Evolutionary conservation across 1,140 invertebrate species (phyloP).

Genomic region (Spodoptera frugiperda): DNA sequence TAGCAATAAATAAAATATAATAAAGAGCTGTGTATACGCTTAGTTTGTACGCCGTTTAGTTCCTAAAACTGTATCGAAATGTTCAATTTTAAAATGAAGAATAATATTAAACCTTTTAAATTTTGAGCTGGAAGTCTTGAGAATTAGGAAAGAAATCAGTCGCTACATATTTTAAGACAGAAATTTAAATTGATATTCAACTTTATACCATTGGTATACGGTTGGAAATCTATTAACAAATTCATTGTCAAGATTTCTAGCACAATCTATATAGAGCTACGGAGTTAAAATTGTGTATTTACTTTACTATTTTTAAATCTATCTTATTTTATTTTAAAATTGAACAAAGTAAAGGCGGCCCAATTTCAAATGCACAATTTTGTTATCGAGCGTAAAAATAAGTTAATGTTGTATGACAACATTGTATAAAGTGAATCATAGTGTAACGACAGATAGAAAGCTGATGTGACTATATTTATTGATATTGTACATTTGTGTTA

Average conservation of each 20-base stretch:
- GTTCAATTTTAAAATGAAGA: slow-evolving; percentile 28
- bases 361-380: slow-evolving; percentile 41
- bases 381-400: slow-evolving; percentile 35
- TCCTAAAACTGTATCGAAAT: slow-evolving; percentile 13
- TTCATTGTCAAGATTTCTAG: too few species aligned
- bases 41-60: slow-evolving; percentile 23
- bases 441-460: slow-evolving; percentile 70
- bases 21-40: slow-evolving; percentile 43
- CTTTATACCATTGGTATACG: too few species aligned
- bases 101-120: neutral
- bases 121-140: neutral
- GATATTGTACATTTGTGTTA: slow-evolving; percentile 85
- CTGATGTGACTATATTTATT: slow-evolving; percentile 83
- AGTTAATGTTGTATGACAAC: slow-evolving; percentile 75
- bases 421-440: slow-evolving; percentile 72
- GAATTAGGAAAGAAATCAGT: neutral
- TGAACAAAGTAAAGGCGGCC: slow-evolving; percentile 22
- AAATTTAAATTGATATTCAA: too few species aligned
- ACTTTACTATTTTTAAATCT: too few species aligned
- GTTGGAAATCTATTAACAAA: too few species aligned
- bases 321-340: slow-evolving; percentile 46
- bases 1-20: slow-evolving; percentile 2
- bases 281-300: too few species aligned
- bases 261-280: too few species aligned
- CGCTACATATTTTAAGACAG: too few species aligned